Conservation (phyloP, 2,797 vertebrate genomes). For the Thaleichthys pacificus region DNA sequence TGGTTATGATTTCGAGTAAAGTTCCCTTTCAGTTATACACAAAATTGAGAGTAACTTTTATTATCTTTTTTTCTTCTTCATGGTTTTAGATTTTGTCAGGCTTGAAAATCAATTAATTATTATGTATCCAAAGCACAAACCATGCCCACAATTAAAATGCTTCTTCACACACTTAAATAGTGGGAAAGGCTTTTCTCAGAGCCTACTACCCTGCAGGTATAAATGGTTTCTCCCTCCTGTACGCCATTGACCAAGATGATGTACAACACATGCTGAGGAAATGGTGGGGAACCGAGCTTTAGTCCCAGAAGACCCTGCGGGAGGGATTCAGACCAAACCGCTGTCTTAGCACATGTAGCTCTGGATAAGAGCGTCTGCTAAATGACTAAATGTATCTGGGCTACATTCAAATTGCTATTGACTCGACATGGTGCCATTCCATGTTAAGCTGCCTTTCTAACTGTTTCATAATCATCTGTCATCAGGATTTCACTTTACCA, state of each 20-base stretch:
- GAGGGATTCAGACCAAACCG: conserved; percentile 43
- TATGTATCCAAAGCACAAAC: background rate
- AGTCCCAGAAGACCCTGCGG: conserved; percentile 54
- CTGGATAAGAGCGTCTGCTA: conserved; percentile 16
- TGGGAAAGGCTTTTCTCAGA: conserved; percentile 20
- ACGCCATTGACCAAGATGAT: conserved; percentile 48
- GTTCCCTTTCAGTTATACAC: conserved; percentile 40
- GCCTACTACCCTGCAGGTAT: conserved; percentile 52
- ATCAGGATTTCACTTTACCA: conserved; percentile 19
- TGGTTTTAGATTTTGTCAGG: conserved; percentile 25
- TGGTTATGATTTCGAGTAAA: conserved; percentile 32
- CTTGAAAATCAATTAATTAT: background rate
- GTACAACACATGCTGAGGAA: conserved; percentile 69
- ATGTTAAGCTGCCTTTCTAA: conserved; percentile 40
- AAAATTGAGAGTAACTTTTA: conserved; percentile 37
- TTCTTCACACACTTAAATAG: background rate
- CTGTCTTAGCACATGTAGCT: conserved; percentile 43
- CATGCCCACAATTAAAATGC: background rate
- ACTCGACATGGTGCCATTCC: conserved; percentile 35
- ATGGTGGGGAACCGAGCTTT: conserved; percentile 61
- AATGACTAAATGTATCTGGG: conserved; percentile 33
- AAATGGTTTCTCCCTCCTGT: conserved; percentile 48
- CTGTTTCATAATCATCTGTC: conserved; percentile 38
- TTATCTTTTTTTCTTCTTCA: conserved; percentile 29
- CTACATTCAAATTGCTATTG: conserved; percentile 56